Base-by-base conservation (phyloP, 1,140 invertebrate genomes). In the Mercenaria mercenaria region DNA sequence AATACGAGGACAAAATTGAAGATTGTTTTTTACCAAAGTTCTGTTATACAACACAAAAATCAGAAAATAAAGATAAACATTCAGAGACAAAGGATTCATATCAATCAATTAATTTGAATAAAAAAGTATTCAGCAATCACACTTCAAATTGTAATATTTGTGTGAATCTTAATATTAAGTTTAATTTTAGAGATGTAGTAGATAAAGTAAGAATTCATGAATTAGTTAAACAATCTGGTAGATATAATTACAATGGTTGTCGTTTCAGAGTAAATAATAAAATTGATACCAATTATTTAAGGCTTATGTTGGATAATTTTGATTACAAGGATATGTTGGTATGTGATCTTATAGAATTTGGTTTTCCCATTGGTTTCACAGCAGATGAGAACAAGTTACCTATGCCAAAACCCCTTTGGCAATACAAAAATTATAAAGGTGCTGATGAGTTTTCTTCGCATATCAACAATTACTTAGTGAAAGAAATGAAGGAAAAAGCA, bases 381-480 rank as follows among this genome's bases (percentile, higher is more conserved):
- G 34, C 3, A n/a, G 23, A 34, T n/a, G 18, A 41, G 34, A 72
- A 8, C 13, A 72, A 37, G 15, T n/a, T 72, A 18, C 32, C 8
- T 41, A 10, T 13, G 6, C 67, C 4, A 8, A 37, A 64, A 64
- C n/a, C n/a, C 10, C 8, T 64, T 41, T 41, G 13, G 32, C 18
- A 72, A n/a, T 29, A 32, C 8, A 72, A 72, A 41, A 72, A 18
- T 80, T n/a, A 52, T 11, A 80, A 80, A 39, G 56, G 77, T 11
- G 77, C 41, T 32, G 18, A 32, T 11, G 29, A n/a, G 8, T 80
- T 56, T 34, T 26, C 77, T 20, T 52, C 77, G 56, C 20, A 29
- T 23, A 32, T 52, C n/a, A n/a, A n/a, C n/a, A 47, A 47, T 10
- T 47, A 47, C 43, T 47, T 47, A 18, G 43, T 47, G 8, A 56